Evolutionary conservation across 2,113 vertebrate genomes (phyloP).

Genomic region (Rafetus swinhoei): DNA sequence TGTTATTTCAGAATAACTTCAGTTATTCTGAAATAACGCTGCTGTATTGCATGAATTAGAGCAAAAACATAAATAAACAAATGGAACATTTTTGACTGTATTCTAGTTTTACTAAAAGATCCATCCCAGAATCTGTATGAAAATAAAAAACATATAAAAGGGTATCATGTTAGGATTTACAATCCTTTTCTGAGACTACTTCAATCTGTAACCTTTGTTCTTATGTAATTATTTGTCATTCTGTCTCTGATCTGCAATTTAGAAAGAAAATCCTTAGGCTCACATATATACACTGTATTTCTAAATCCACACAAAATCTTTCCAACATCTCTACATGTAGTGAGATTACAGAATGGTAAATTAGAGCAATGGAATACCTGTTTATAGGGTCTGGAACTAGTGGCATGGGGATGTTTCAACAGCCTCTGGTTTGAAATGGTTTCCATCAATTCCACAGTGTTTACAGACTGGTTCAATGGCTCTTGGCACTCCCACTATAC

Average conservation of each 20-base stretch:
- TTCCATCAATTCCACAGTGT: too few relatives aligned
- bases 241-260: slow-evolving; percentile 59
- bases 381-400: too few relatives aligned
- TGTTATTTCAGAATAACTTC: too few relatives aligned
- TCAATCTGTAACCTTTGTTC: not conserved
- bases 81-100: not conserved
- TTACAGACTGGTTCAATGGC: too few relatives aligned
- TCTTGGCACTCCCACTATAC: too few relatives aligned
- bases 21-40: too few relatives aligned
- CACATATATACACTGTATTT: not conserved
- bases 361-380: not conserved
- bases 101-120: not conserved
- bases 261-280: slow-evolving; percentile 38
- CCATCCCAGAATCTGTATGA: not conserved
- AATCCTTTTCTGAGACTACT: not conserved
- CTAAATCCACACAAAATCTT: slow-evolving; percentile 1
- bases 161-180: slow-evolving; percentile 3
- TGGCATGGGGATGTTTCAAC: too few relatives aligned
- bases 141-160: slow-evolving; percentile 9
- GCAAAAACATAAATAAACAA: not conserved
- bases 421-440: too few relatives aligned
- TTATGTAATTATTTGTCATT: slow-evolving; percentile 51
- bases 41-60: slow-evolving; percentile 4
- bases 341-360: not conserved
- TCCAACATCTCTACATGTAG: not conserved